A percentile compares a stretch with the other conserved stretches of the same genome.
Evolutionary conservation across 1,140 invertebrate species (phyloP).

Genomic region (Drosophila rufa): DNA sequence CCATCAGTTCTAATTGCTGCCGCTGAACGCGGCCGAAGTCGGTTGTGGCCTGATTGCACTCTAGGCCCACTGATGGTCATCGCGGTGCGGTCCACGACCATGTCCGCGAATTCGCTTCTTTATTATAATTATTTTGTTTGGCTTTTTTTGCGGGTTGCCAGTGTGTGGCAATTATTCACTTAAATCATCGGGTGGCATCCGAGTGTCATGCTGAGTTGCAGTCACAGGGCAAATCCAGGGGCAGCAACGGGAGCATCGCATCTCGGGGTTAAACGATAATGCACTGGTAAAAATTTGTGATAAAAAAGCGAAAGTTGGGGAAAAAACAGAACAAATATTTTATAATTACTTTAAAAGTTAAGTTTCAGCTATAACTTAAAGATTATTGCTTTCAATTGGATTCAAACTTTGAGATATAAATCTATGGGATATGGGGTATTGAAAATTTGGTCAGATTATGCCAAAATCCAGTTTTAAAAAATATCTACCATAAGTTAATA

Average conservation of each 20-base stretch:
- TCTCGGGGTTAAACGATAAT: constrained; percentile 43
- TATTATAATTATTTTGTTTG: constrained; percentile 52
- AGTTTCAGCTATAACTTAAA: too few species aligned
- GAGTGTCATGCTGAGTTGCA: constrained; percentile 81
- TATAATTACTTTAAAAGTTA: too few species aligned
- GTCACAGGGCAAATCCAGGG: constrained; percentile 48
- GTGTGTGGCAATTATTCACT: constrained; percentile 79
- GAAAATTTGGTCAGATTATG: too few species aligned
- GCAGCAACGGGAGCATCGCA: constrained; percentile 59
- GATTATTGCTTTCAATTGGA: too few species aligned
- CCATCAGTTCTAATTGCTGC: constrained; percentile 53
- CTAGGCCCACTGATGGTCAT: constrained; percentile 50
- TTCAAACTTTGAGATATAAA: too few species aligned
- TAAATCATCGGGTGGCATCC: constrained; percentile 71
- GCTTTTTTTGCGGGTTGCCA: constrained; percentile 30
- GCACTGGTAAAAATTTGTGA: background rate
- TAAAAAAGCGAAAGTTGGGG: too few species aligned
- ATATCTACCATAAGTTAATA: too few species aligned
- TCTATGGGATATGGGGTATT: too few species aligned
- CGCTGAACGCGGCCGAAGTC: constrained; percentile 12
- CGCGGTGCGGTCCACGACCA: constrained; percentile 14
- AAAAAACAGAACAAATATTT: too few species aligned
- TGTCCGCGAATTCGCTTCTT: constrained; percentile 36
- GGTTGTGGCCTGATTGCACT: constrained; percentile 39
- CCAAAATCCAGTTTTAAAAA: too few species aligned